Conservation (phyloP, 2,113 vertebrate genomes). For the Antidorcas marsupialis region DNA sequence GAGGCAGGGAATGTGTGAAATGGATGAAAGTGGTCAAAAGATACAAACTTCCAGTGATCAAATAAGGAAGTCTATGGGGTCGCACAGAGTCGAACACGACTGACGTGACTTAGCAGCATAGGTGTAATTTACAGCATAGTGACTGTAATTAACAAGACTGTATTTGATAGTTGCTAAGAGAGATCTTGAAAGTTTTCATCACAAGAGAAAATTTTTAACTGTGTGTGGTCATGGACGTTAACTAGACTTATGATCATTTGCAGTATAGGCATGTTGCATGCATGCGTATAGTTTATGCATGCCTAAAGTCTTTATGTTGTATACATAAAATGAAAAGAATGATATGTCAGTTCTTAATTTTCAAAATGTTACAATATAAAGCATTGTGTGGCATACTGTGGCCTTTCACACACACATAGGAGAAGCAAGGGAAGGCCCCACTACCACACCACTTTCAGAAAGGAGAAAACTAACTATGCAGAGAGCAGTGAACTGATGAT, state of each 20-base stretch:
- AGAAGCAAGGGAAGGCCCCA: not conserved
- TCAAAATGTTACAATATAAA: not conserved
- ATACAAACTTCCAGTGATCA: not conserved
- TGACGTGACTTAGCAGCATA: too few relatives aligned
- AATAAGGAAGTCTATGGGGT: not conserved
- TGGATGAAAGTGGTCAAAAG: not conserved
- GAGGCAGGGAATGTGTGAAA: not conserved
- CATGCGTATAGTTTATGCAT: not conserved
- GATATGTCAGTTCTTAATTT: not conserved
- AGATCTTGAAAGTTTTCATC: not conserved
- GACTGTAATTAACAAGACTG: not conserved
- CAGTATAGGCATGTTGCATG: not conserved
- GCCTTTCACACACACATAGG: not conserved
- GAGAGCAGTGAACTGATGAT: not conserved
- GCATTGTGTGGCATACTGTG: not conserved
- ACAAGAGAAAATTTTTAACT: not conserved
- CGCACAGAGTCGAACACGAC: too few relatives aligned
- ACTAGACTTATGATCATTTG: not conserved
- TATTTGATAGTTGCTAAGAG: not conserved
- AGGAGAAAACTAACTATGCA: not conserved
- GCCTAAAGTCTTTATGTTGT: not conserved
- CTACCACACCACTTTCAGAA: not conserved
- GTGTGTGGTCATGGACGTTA: not conserved
- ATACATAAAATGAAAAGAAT: not conserved
- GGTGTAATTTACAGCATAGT: not conserved